A percentile compares a stretch with the other conserved stretches of the same genome.
phyloP scores from a whole-genome alignment of 2,113 vertebrate genomes.

The Silurus meridionalis region DNA sequence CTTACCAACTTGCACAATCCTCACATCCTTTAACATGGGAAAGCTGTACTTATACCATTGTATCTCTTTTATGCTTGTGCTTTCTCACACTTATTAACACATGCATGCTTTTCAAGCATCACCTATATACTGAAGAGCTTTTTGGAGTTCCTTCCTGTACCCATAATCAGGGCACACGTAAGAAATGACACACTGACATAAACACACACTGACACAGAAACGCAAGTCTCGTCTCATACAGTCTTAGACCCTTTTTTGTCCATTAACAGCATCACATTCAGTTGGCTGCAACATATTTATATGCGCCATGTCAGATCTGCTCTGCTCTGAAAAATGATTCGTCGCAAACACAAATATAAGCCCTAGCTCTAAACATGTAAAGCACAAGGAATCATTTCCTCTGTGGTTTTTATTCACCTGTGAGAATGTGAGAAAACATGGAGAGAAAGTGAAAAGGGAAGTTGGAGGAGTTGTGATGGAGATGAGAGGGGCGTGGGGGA shows the following conservation, averaged over 20 bases:
- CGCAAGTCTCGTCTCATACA: slow-evolving; percentile 48
- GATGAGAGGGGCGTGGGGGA: slow-evolving; percentile 34
- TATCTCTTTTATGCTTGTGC: neutral
- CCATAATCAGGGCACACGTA: slow-evolving; percentile 67
- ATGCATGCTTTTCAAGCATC: slow-evolving; percentile 6
- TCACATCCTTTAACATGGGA: neutral
- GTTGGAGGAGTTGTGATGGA: neutral
- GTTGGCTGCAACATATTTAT: neutral
- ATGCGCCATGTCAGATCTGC: neutral
- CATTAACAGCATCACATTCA: neutral
- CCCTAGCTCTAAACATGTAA: neutral
- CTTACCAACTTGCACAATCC: neutral
- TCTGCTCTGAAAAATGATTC: neutral
- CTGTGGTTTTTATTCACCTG: neutral
- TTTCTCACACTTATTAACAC: neutral
- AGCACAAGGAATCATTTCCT: neutral
- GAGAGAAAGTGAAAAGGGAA: neutral
- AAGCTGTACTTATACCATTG: neutral
- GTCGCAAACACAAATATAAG: neutral
- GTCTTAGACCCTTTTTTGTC: neutral
- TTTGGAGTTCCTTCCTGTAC: slow-evolving; percentile 60
- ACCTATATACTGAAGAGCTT: slow-evolving; percentile 16
- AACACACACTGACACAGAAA: slow-evolving; percentile 72
- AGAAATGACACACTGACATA: slow-evolving; percentile 76
- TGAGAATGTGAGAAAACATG: neutral